These are phyloP conservation scores for Odontocolon sp. DNA, from an alignment of 2,888 invertebrate genomes.

Conservation along the genomic window DNA sequence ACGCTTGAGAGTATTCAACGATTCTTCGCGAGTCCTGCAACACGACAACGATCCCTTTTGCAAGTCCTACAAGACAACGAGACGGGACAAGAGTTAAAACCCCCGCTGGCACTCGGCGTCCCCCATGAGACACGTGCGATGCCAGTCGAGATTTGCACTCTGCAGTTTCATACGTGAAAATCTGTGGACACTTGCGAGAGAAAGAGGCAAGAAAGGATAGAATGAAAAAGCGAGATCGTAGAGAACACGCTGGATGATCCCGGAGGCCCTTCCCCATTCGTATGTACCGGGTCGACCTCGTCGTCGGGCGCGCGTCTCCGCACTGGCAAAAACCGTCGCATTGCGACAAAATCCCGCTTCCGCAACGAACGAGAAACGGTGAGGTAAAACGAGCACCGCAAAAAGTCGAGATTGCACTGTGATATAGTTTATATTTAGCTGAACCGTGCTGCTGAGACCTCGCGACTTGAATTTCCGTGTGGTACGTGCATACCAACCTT, in stretches of 20 bases:
- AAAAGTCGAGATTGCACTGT: constrained; percentile 37
- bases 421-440: constrained; percentile 59
- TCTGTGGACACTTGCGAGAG: constrained; percentile 14
- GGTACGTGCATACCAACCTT: constrained; percentile 3
- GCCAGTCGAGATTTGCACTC: constrained; percentile 33
- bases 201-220: constrained; percentile 7
- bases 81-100: constrained; percentile 19
- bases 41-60: neutral
- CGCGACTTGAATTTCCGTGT: constrained; percentile 34
- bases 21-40: neutral
- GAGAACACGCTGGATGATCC: constrained; percentile 47
- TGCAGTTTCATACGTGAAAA: neutral
- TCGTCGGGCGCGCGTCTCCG: constrained; percentile 20
- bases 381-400: constrained; percentile 32
- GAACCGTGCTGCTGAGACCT: constrained; percentile 14
- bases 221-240: constrained; percentile 24
- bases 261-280: constrained; percentile 50
- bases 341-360: constrained; percentile 62
- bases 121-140: constrained; percentile 29
- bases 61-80: constrained; percentile 1
- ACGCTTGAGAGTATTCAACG: neutral
- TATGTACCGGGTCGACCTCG: constrained; percentile 35
- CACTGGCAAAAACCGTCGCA: constrained; percentile 49
- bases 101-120: constrained; percentile 29
- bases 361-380: constrained; percentile 39